Percentiles rank a stretch among this genome's conserved stretches.
These are phyloP conservation scores for Poecilus cupreus DNA, from an alignment of 2,888 invertebrate species.

Conservation along the genomic window DNA sequence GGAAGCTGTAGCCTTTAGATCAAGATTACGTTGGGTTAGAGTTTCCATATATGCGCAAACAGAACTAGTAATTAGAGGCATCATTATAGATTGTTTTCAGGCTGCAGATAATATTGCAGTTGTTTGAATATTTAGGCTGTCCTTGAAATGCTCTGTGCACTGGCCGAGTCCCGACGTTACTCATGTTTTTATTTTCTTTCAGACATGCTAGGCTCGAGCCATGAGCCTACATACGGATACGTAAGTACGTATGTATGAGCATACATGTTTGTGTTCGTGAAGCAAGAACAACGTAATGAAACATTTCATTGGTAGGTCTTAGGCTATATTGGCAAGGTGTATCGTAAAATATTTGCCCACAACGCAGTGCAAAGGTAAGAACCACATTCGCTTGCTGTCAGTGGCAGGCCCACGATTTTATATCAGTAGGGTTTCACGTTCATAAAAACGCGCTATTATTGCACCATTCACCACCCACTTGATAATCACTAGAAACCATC, in stretches of 20 bases:
- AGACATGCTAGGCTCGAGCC: constrained; percentile 46
- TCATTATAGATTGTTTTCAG: constrained; percentile 6
- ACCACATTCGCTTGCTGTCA: constrained; percentile 10
- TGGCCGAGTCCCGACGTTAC: constrained; percentile 47
- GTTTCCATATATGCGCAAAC: neutral
- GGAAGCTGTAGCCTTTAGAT: neutral
- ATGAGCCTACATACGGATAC: constrained; percentile 7
- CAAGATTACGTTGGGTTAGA: neutral
- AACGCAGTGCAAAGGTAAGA: neutral
- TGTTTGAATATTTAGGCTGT: constrained; percentile 58
- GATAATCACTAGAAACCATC: no score
- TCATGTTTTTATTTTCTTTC: constrained; percentile 52
- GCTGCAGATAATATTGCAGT: neutral
- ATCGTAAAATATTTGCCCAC: constrained; percentile 31
- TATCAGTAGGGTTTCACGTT: no score
- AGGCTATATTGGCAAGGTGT: constrained; percentile 31
- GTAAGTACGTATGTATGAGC: neutral
- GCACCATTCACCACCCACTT: no score
- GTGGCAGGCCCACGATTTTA: no score
- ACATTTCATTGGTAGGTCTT: constrained; percentile 37
- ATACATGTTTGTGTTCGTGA: constrained; percentile 22
- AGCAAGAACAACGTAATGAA: constrained; percentile 31
- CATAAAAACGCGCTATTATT: no score
- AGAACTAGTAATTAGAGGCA: neutral
- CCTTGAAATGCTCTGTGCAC: constrained; percentile 47